Percentiles rank a stretch among this genome's conserved stretches.
Evolutionary conservation across 2,888 invertebrate species (phyloP).

Genomic region (Rhynchonema sp.): DNA sequence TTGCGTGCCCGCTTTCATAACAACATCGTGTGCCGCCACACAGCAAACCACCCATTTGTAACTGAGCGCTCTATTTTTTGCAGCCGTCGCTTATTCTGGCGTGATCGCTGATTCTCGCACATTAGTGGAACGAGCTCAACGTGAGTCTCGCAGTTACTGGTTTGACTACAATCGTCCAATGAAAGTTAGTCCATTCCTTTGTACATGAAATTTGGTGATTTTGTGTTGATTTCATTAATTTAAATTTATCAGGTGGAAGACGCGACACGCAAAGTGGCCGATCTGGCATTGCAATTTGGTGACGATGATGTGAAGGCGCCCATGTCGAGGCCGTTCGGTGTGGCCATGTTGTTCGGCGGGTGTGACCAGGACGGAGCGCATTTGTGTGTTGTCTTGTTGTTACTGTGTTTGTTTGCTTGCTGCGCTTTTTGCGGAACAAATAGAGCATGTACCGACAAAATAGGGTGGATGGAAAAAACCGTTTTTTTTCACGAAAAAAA

Average conservation of each 20-base stretch:
- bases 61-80: slow-evolving; percentile 3
- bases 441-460: too few species aligned
- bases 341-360: slow-evolving; percentile 85
- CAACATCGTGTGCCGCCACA: too few species aligned
- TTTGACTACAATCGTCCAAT: slow-evolving; percentile 20
- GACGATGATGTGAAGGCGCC: slow-evolving; percentile 74
- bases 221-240: neutral
- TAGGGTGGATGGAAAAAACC: too few species aligned
- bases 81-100: slow-evolving; percentile 38
- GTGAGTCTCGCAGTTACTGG: slow-evolving; percentile 45
- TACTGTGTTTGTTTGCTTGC: too few species aligned
- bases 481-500: too few species aligned
- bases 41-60: neutral
- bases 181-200: neutral
- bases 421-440: too few species aligned
- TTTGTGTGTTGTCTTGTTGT: slow-evolving; percentile 38
- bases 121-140: slow-evolving; percentile 69
- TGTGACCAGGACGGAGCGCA: slow-evolving; percentile 73
- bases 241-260: slow-evolving; percentile 52
- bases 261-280: slow-evolving; percentile 92
- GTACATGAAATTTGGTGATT: neutral
- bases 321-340: slow-evolving; percentile 86
- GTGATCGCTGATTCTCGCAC: slow-evolving; percentile 93
- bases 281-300: slow-evolving; percentile 95
- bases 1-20: too few species aligned